phyloP scores from a whole-genome alignment of 2,113 vertebrate species.

The Mesocricetus auratus region DNA sequence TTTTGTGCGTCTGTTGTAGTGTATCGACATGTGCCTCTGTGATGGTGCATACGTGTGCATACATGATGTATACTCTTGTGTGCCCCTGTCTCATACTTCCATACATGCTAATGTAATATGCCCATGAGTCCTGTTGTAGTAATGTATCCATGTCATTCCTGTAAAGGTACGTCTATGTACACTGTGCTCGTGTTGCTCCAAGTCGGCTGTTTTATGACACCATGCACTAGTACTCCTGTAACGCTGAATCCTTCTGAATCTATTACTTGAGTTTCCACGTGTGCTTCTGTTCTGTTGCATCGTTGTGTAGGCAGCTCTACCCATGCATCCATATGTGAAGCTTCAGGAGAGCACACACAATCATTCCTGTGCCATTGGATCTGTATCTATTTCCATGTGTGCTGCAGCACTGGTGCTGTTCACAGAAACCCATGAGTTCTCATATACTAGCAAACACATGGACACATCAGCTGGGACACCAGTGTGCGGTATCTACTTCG shows the following conservation, averaged over 20 bases:
- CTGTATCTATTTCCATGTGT: not conserved
- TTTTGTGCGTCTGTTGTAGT: no score
- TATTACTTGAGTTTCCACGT: not conserved
- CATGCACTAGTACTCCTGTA: not conserved
- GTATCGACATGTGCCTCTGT: no score
- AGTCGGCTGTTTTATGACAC: not conserved
- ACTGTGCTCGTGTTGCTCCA: not conserved
- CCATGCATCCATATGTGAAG: not conserved
- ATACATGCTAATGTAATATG: not conserved
- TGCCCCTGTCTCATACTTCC: no score
- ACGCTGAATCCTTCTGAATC: not conserved
- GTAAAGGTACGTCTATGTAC: not conserved
- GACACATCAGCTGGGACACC: not conserved
- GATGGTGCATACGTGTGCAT: no score
- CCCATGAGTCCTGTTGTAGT: not conserved
- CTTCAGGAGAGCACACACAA: not conserved
- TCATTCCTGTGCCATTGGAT: not conserved
- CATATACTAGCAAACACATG: not conserved
- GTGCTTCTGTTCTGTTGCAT: no score
- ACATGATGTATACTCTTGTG: no score
- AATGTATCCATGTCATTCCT: not conserved
- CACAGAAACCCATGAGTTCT: not conserved
- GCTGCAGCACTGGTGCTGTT: not conserved
- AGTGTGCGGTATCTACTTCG: not conserved
- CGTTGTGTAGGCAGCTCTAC: not conserved